Evolutionary conservation across 2,797 vertebrate species (phyloP).

Genomic region (Linurgus olivaceus): DNA sequence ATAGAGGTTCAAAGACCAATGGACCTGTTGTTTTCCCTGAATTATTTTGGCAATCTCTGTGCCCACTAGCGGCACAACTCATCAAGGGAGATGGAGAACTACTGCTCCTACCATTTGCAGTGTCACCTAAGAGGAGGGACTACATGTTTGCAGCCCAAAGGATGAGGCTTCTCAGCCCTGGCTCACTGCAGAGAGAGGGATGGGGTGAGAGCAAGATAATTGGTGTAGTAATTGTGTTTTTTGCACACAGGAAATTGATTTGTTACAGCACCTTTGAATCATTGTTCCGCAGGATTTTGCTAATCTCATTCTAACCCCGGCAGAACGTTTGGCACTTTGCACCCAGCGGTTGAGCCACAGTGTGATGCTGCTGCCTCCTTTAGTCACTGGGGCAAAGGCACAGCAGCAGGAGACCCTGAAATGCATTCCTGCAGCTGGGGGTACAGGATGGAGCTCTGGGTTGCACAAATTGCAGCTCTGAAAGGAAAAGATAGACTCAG

Average conservation of each 20-base stretch:
- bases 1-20: not conserved
- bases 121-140: not conserved
- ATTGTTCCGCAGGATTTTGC: slow-evolving; percentile 46
- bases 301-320: slow-evolving; percentile 42
- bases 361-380: not conserved
- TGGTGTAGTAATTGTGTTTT: slow-evolving; percentile 49
- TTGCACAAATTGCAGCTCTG: not conserved
- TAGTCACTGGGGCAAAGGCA: not conserved
- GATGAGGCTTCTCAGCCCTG: not conserved
- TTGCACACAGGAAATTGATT: slow-evolving; percentile 52
- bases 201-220: not conserved
- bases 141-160: not conserved
- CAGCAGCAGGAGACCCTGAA: not conserved
- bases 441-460: not conserved
- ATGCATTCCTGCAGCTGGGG: not conserved
- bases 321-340: not conserved
- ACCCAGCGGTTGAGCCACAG: not conserved
- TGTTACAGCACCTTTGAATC: slow-evolving; percentile 51
- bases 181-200: not conserved
- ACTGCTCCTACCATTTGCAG: not conserved
- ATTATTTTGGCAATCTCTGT: not conserved
- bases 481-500: not conserved
- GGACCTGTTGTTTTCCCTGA: not conserved
- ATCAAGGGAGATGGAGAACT: not conserved
- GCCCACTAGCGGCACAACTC: not conserved